Conservation (phyloP, 2,113 vertebrate species). For the Xiphophorus hellerii region DNA sequence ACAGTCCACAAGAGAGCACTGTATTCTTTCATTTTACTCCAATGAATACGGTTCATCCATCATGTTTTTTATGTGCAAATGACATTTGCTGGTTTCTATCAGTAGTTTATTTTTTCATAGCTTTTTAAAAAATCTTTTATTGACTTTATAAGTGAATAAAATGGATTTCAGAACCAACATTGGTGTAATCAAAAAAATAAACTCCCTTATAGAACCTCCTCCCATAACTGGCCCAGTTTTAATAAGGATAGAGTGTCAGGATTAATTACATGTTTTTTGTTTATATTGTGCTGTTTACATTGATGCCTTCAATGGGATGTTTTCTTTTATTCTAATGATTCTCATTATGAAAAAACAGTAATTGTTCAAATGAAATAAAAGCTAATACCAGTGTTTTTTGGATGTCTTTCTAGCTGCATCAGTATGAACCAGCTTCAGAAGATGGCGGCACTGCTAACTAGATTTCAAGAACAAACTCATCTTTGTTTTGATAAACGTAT, state of each 20-base stretch:
- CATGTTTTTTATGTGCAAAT: not conserved
- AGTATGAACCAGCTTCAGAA: conserved; percentile 84
- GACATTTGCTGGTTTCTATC: not conserved
- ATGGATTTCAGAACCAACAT: not conserved
- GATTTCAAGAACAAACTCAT: conserved; percentile 12
- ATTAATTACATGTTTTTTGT: not conserved
- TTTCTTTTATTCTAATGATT: not conserved
- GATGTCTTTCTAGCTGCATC: conserved; percentile 80
- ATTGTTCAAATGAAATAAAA: not conserved
- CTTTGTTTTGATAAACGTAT: not conserved
- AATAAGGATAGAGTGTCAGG: not conserved
- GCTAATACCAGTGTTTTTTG: not conserved
- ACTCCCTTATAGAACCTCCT: not conserved
- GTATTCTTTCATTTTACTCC: not conserved
- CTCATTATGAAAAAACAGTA: not conserved
- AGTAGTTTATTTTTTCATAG: not conserved
- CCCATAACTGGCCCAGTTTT: not conserved
- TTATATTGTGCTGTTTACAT: not conserved
- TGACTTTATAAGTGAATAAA: not conserved
- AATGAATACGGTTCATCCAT: not conserved
- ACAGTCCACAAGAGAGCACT: not conserved
- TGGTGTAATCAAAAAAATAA: not conserved
- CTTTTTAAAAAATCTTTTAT: too few relatives aligned
- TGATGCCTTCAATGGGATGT: not conserved
- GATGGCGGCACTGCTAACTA: conserved; percentile 84